phyloP scores from a whole-genome alignment of 2,797 vertebrate species.

The Gallirallus australis region DNA sequence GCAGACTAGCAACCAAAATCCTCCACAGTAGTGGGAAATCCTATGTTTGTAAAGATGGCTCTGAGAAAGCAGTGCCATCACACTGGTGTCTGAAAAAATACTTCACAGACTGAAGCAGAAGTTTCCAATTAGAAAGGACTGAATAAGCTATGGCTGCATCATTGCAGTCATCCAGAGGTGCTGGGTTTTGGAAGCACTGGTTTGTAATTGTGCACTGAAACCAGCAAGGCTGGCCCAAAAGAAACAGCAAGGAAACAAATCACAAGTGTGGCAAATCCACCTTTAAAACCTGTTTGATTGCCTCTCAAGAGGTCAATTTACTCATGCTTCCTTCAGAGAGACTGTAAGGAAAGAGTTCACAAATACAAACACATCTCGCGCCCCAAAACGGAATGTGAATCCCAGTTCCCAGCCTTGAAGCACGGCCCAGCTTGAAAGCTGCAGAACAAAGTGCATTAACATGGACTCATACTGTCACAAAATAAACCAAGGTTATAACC shows the following conservation, averaged over 20 bases:
- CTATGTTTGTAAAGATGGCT: fast-evolving
- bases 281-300: background rate
- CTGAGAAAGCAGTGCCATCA: background rate
- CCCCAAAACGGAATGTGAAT: fast-evolving
- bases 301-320: background rate
- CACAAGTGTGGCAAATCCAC: background rate
- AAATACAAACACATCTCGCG: background rate
- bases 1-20: background rate
- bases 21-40: fast-evolving
- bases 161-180: fast-evolving
- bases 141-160: background rate
- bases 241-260: background rate
- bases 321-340: background rate
- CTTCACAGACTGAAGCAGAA: background rate
- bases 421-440: fast-evolving
- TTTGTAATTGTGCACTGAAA: background rate
- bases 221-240: fast-evolving
- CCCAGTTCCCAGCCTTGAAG: background rate
- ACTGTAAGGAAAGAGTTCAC: fast-evolving
- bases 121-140: background rate
- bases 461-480: fast-evolving
- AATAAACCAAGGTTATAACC: background rate
- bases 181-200: background rate
- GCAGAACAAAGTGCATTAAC: fast-evolving
- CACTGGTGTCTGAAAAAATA: background rate